A percentile compares a stretch with the other conserved stretches of the same genome.
phyloP scores from a whole-genome alignment of 1,140 invertebrate genomes.

The Dreissena polymorpha region DNA sequence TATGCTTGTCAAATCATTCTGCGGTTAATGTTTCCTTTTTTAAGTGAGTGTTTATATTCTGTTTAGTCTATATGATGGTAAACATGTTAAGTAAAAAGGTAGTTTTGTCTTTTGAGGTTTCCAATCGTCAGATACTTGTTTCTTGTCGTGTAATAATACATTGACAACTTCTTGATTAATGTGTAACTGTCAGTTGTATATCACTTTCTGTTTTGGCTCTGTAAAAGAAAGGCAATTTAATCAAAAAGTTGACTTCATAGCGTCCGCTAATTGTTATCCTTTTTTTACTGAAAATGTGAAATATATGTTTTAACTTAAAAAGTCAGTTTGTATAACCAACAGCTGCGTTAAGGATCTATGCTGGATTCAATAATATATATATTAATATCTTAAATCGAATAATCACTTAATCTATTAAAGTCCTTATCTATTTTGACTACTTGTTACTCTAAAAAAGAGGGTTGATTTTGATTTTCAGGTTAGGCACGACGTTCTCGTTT shows the following conservation, averaged over 20 bases:
- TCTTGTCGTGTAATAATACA: no score
- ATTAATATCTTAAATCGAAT: neutral
- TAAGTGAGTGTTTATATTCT: no score
- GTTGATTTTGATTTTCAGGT: neutral
- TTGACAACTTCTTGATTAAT: no score
- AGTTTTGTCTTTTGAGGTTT: neutral
- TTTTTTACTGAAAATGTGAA: no score
- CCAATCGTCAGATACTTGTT: neutral
- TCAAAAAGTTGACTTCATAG: no score
- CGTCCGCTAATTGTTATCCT: no score
- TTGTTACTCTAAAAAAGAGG: neutral
- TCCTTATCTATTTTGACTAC: no score
- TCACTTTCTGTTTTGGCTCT: no score
- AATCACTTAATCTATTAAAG: no score
- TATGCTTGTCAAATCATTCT: conserved; percentile 13
- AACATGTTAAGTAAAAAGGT: no score
- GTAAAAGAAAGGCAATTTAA: no score
- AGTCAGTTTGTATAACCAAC: neutral
- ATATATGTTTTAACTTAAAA: neutral
- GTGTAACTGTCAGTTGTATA: no score
- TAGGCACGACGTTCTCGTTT: conserved; percentile 9
- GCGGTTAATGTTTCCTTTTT: neutral
- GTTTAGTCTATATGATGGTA: neutral
- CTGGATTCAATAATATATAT: neutral
- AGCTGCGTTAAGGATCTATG: neutral